These are phyloP conservation scores for Leptopilina drosophilae DNA, from an alignment of 2,888 invertebrate species.

Conservation along the genomic window DNA sequence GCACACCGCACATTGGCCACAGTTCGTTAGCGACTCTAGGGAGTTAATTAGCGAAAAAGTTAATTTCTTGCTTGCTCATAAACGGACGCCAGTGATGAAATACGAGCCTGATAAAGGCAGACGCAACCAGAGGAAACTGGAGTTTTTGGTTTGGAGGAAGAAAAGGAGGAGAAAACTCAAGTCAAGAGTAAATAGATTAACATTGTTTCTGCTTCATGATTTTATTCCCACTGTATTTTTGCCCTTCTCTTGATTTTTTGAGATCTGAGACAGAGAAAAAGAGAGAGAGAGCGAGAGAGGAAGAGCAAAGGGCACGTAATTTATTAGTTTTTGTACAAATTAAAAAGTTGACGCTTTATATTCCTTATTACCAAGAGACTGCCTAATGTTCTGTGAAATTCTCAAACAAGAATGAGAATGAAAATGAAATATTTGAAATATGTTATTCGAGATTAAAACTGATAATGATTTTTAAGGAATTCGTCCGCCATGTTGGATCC, in stretches of 20 bases:
- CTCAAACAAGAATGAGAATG: not conserved
- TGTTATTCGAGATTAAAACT: no score
- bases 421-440: no score
- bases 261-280: constrained; percentile 54
- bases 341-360: not conserved
- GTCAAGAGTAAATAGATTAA: constrained; percentile 71
- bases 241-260: constrained; percentile 53
- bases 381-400: not conserved
- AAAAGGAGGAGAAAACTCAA: constrained; percentile 51
- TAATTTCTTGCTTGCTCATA: constrained; percentile 74
- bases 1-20: constrained; percentile 61
- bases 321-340: not conserved
- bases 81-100: constrained; percentile 74
- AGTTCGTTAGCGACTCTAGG: constrained; percentile 74
- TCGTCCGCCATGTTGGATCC: no score
- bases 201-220: constrained; percentile 66
- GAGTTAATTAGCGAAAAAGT: constrained; percentile 76
- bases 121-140: constrained; percentile 66
- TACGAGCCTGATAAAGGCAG: constrained; percentile 75
- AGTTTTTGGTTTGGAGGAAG: constrained; percentile 64
- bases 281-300: constrained; percentile 48
- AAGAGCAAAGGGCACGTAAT: not conserved
- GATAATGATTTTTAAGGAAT: no score
- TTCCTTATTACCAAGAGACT: no score
- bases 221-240: constrained; percentile 53